phyloP scores from a whole-genome alignment of 1,140 invertebrate genomes.

The Monomorium pharaonis region DNA sequence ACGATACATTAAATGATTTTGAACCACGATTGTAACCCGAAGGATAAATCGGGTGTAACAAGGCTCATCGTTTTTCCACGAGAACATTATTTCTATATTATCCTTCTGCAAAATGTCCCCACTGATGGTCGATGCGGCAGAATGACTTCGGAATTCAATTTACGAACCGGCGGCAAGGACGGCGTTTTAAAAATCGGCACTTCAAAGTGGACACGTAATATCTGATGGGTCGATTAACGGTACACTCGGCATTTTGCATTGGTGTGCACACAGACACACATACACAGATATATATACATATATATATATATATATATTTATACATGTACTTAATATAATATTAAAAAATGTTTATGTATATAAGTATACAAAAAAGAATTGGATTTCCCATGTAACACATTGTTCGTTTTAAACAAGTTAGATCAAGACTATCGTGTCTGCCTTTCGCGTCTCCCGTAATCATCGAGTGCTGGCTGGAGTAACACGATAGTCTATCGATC shows the following conservation, averaged over 20 bases:
- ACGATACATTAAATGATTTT: neutral
- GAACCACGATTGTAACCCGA: neutral
- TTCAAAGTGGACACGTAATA: slow-evolving; percentile 70
- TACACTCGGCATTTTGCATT: slow-evolving; percentile 39
- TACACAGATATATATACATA: neutral
- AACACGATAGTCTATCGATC: slow-evolving; percentile 43
- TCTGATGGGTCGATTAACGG: slow-evolving; percentile 69
- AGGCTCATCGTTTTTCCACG: neutral
- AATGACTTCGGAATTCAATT: slow-evolving; percentile 69
- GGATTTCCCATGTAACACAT: slow-evolving; percentile 53
- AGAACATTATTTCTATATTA: slow-evolving; percentile 39
- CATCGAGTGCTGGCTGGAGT: neutral
- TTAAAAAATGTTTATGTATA: no score
- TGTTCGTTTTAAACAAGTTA: slow-evolving; percentile 49
- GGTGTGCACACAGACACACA: no score
- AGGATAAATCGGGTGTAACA: neutral
- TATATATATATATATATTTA: slow-evolving; percentile 9
- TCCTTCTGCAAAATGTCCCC: slow-evolving; percentile 46
- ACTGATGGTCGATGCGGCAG: slow-evolving; percentile 47
- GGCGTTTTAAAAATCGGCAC: slow-evolving; percentile 60
- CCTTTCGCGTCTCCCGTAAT: slow-evolving; percentile 36
- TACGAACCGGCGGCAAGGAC: slow-evolving; percentile 32
- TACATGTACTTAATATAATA: no score
- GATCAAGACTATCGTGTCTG: slow-evolving; percentile 43
- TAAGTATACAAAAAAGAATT: slow-evolving; percentile 11